phyloP scores from a whole-genome alignment of 2,113 vertebrate species.

The Daphoenositta chrysoptera region DNA sequence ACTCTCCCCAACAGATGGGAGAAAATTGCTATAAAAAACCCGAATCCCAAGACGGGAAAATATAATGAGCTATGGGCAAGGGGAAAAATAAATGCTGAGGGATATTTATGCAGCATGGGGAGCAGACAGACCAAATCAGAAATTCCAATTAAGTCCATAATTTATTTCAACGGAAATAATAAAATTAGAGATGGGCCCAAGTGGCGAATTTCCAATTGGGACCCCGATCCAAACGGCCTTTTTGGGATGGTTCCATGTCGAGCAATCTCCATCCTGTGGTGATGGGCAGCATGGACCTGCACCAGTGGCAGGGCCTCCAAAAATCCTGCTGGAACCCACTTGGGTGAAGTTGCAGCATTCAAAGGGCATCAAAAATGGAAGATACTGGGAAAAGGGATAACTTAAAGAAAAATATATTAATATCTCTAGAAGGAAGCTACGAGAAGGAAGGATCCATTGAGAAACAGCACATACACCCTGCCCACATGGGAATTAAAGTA shows the following conservation, averaged over 20 bases:
- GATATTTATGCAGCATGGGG: conserved; percentile 10
- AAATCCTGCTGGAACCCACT: background rate
- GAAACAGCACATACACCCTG: background rate
- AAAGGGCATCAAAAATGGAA: background rate
- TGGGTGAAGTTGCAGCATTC: background rate
- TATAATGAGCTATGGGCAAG: conserved; percentile 67
- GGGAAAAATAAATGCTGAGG: conserved; percentile 61
- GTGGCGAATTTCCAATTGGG: background rate
- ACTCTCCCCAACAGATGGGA: conserved; percentile 53
- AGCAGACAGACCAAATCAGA: conserved; percentile 1
- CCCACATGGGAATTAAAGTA: background rate
- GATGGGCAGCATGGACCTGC: background rate
- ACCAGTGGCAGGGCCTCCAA: background rate
- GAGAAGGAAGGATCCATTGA: background rate
- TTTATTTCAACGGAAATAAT: conserved; percentile 57
- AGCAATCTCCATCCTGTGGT: background rate
- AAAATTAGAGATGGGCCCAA: conserved; percentile 28
- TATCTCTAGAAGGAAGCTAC: background rate
- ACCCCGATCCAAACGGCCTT: accelerated
- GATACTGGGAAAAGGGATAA: background rate
- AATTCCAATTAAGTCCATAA: conserved; percentile 64
- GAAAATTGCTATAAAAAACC: conserved; percentile 46
- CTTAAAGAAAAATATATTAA: no score
- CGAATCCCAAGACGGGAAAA: conserved; percentile 51
- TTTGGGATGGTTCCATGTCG: background rate